These are phyloP conservation scores for Allobates femoralis DNA, from an alignment of 2,797 vertebrate species.

Conservation along the genomic window DNA sequence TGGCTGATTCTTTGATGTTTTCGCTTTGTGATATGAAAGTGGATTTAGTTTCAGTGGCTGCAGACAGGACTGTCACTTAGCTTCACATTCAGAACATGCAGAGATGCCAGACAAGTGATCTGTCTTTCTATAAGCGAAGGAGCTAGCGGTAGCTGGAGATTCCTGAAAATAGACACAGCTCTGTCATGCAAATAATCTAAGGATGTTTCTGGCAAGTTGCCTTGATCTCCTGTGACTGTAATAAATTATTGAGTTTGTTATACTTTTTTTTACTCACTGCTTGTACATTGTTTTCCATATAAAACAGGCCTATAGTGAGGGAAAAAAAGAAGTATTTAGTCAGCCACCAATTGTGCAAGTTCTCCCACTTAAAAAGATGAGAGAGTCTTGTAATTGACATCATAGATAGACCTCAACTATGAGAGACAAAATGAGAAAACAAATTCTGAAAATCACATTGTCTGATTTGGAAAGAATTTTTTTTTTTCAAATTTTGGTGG, in stretches of 20 bases:
- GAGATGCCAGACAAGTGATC: slow-evolving; percentile 3
- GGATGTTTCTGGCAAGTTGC: slow-evolving; percentile 38
- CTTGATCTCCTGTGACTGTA: slow-evolving; percentile 32
- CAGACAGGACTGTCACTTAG: background rate
- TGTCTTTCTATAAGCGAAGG: slow-evolving; percentile 9
- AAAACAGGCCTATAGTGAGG: too few species aligned
- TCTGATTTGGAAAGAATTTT: too few species aligned
- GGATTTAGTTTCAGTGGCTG: slow-evolving; percentile 10
- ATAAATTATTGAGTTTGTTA: slow-evolving; percentile 23
- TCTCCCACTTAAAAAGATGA: too few species aligned
- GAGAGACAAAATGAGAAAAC: too few species aligned
- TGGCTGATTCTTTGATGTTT: background rate
- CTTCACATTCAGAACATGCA: background rate
- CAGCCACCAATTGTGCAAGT: too few species aligned
- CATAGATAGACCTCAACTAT: too few species aligned
- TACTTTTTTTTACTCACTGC: slow-evolving; percentile 20
- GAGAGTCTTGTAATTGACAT: too few species aligned
- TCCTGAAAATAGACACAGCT: slow-evolving; percentile 41
- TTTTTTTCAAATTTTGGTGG: too few species aligned
- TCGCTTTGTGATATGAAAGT: background rate
- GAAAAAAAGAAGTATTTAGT: too few species aligned
- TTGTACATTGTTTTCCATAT: background rate
- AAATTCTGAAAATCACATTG: too few species aligned
- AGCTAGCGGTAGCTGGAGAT: slow-evolving; percentile 12
- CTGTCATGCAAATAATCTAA: slow-evolving; percentile 44